Conservation (phyloP, 1,140 invertebrate species). For the Drosophila serrata region DNA sequence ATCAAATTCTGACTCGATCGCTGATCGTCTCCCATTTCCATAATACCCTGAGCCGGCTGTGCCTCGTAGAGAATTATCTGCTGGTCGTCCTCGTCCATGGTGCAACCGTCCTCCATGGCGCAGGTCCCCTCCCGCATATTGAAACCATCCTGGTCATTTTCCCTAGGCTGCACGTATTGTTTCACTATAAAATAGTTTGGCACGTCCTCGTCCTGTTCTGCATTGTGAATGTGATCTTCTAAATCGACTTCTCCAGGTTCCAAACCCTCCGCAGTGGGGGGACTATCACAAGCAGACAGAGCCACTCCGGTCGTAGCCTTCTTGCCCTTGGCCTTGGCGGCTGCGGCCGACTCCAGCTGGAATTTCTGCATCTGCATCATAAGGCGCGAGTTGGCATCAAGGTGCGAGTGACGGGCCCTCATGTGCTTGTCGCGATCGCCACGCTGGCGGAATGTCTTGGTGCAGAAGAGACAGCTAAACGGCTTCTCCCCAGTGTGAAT, state of each 20-base stretch:
- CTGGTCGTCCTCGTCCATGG: conserved; percentile 8
- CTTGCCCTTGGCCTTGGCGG: conserved; percentile 42
- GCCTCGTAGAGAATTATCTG: conserved; percentile 37
- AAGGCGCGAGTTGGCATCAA: conserved; percentile 75
- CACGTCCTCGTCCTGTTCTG: conserved; percentile 26
- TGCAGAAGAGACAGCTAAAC: conserved; percentile 89
- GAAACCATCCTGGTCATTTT: background rate
- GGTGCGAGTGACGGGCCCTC: conserved; percentile 86
- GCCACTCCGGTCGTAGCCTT: background rate
- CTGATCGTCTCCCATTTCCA: conserved; percentile 2
- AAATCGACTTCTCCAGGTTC: too few species aligned
- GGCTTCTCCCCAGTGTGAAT: conserved; percentile 91
- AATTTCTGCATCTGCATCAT: conserved; percentile 84
- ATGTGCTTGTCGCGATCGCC: conserved; percentile 88
- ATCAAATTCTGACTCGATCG: background rate
- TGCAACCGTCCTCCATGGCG: background rate
- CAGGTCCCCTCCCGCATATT: background rate
- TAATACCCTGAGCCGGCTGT: background rate
- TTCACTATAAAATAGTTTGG: conserved; percentile 20
- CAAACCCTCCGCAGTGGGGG: background rate
- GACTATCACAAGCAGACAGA: background rate
- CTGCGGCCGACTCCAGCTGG: conserved; percentile 71
- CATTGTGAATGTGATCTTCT: background rate
- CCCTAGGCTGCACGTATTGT: conserved; percentile 18
- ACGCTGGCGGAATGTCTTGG: conserved; percentile 88